These are phyloP conservation scores for Synanthedon vespiformis DNA, from an alignment of 2,888 invertebrate genomes.

Conservation along the genomic window DNA sequence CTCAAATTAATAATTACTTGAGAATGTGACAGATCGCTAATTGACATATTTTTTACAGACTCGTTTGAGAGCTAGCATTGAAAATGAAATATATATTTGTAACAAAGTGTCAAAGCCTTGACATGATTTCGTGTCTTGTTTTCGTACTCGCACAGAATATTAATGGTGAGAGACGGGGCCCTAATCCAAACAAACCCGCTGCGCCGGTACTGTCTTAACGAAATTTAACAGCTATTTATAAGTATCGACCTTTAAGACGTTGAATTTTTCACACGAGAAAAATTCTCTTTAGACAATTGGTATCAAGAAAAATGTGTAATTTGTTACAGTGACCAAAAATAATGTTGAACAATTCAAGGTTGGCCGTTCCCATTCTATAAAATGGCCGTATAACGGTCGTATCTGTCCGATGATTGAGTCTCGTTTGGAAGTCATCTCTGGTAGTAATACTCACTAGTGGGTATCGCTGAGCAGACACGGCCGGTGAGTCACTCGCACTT, in stretches of 20 bases:
- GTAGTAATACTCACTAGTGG: conserved; percentile 32
- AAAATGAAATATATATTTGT: conserved; percentile 9
- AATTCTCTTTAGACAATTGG: conserved; percentile 1
- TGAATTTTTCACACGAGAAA: conserved; percentile 9
- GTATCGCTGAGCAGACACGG: conserved; percentile 5
- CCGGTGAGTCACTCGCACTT: conserved; percentile 26
- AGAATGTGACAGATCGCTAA: too few relatives aligned
- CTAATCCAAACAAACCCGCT: conserved; percentile 28
- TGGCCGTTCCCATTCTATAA: conserved; percentile 48
- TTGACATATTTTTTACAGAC: conserved; percentile 1
- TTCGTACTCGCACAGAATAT: conserved; percentile 35
- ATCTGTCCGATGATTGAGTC: conserved; percentile 38
- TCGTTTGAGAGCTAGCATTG: not conserved
- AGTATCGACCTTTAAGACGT: conserved; percentile 14
- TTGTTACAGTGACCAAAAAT: conserved; percentile 50
- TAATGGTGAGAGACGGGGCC: conserved; percentile 21
- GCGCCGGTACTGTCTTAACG: conserved; percentile 19
- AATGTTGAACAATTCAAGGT: conserved; percentile 52
- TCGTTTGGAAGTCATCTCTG: conserved; percentile 22
- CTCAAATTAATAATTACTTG: too few relatives aligned
- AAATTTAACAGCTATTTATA: conserved; percentile 25
- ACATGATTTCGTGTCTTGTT: conserved; percentile 40
- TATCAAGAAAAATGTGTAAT: conserved; percentile 20
- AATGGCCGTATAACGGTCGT: conserved; percentile 47
- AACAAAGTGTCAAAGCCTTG: conserved; percentile 49